Base-by-base conservation (phyloP, 2,888 invertebrate species). In the Phoronis australis region DNA sequence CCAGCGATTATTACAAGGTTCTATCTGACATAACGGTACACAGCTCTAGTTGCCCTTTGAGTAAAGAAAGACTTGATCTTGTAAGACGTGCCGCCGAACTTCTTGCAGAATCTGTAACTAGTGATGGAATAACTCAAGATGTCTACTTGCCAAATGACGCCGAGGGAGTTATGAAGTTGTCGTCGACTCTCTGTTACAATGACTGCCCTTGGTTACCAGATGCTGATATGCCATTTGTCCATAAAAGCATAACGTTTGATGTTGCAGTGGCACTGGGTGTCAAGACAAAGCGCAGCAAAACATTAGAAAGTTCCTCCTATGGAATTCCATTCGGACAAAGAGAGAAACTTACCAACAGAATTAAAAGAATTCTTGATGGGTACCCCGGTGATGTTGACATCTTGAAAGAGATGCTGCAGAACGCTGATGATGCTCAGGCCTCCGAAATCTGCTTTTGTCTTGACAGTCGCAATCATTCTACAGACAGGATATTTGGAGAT, bases 361-460 rank as follows among this genome's bases (percentile, higher is more conserved):
- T 73, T 18, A 62, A 61, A 35, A 48, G 67, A 5, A 62, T 73
- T 31, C 48, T 73, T 2, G 45, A 59, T 2, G 61, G 66, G 4
- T 73, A 71, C 50, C 69, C 68, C 0, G 64, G 62, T 46, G 71
- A 68, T 44, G 54, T 59, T 31, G 64, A 64, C 15, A 53, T 73
- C 24, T 59, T 72, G 27, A 72, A 72, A 54, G 73, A 73, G 56
- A 54, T 73, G 9, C 45, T 73, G 1, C 71, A 70, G 50, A 70
- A 70, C 57, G 68, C 70, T 18, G 70, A 70, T 47, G 69, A 71
- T 52, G 68, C 71, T 20, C 59, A 61, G 2, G 67, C 70, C 1
- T 60, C 68, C 2, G 68, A 69, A 50, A 55, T 73, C 4, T 58
- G 61, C 40, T 68, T 74, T 49, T 62, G 73, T 24, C 62, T 60